Conservation (phyloP, 2,888 invertebrate genomes). For the Drosophila atroscutellata region DNA sequence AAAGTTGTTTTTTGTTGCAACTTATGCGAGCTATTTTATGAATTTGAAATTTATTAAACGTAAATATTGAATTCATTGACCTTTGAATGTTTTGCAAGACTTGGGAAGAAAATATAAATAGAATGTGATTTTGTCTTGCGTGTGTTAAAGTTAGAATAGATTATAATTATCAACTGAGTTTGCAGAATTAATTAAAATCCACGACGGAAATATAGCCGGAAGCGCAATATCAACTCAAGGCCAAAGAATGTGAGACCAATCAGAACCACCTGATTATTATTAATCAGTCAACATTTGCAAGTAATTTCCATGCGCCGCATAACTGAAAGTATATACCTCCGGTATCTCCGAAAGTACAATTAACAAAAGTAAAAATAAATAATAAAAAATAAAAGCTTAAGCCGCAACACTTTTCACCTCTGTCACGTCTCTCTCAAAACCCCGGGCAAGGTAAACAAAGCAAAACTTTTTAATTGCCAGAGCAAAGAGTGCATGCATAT, state of each 20-base stretch:
- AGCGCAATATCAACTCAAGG: slow-evolving; percentile 3
- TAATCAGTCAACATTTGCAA: slow-evolving; percentile 3
- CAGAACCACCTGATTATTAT: slow-evolving; percentile 8
- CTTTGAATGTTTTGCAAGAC: neutral
- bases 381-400: slow-evolving; percentile 34
- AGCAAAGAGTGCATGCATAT: slow-evolving; percentile 28
- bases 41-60: neutral
- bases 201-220: slow-evolving; percentile 21
- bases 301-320: neutral
- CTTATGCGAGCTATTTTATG: slow-evolving; percentile 9
- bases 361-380: slow-evolving; percentile 13
- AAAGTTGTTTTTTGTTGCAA: slow-evolving; percentile 22
- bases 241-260: slow-evolving; percentile 18
- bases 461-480: slow-evolving; percentile 69
- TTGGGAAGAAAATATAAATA: neutral
- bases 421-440: slow-evolving; percentile 56
- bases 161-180: neutral
- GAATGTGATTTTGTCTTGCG: neutral
- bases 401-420: slow-evolving; percentile 56
- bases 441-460: slow-evolving; percentile 40
- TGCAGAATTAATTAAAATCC: slow-evolving; percentile 6
- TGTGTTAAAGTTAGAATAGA: neutral
- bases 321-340: slow-evolving; percentile 28
- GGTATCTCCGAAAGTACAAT: slow-evolving; percentile 13
- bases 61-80: slow-evolving; percentile 1